Percentiles rank a stretch among this genome's conserved stretches.
These are phyloP conservation scores for Bombus haemorrhoidalis DNA, from an alignment of 1,140 invertebrate genomes.

Conservation along the genomic window DNA sequence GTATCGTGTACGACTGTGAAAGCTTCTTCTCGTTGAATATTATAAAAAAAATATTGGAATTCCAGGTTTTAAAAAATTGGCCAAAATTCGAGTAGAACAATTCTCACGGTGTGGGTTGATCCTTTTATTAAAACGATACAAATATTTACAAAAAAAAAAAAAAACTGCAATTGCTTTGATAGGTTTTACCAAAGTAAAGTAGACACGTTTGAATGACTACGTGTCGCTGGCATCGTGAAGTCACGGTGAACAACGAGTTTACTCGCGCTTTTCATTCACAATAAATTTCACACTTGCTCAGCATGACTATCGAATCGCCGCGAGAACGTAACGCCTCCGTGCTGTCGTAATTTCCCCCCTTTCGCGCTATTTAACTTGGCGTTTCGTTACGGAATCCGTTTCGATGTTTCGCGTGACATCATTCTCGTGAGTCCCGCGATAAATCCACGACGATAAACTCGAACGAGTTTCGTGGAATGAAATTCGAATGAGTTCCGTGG, in stretches of 20 bases:
- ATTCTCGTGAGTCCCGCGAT: background rate
- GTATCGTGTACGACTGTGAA: background rate
- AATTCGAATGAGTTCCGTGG: no score
- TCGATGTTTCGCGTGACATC: background rate
- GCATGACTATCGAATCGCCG: constrained; percentile 52
- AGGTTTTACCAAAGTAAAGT: no score
- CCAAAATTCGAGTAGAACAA: background rate
- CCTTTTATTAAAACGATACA: background rate
- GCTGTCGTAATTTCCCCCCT: constrained; percentile 34
- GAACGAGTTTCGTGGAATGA: background rate
- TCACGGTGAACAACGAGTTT: constrained; percentile 3
- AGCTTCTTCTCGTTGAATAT: background rate
- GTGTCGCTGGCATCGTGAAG: background rate
- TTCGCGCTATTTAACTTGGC: background rate
- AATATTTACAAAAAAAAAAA: background rate
- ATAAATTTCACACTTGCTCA: constrained; percentile 58
- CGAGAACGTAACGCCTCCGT: constrained; percentile 43
- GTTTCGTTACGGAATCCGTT: constrained; percentile 11
- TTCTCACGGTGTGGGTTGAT: background rate
- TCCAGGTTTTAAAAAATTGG: background rate
- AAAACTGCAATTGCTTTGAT: no score
- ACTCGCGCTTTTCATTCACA: constrained; percentile 41
- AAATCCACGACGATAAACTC: background rate
- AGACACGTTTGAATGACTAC: background rate
- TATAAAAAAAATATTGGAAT: background rate